Evolutionary conservation across 2,113 vertebrate species (phyloP).

Genomic region (Gasterosteus nipponicus): DNA sequence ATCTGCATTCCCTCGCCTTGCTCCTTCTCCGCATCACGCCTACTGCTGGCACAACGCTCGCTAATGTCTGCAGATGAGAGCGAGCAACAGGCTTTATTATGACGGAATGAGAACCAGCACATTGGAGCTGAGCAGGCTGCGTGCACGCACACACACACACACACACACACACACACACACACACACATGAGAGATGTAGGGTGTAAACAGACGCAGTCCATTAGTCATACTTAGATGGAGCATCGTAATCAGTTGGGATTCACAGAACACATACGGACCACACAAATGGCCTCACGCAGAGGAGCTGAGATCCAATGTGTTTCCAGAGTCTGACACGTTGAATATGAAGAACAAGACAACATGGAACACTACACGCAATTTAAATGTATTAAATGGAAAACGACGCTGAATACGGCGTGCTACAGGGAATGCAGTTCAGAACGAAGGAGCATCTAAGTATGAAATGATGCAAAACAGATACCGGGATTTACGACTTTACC

Average conservation of each 20-base stretch:
- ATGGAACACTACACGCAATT: neutral
- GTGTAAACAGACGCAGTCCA: slow-evolving; percentile 42
- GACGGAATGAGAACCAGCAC: slow-evolving; percentile 32
- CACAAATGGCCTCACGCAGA: neutral
- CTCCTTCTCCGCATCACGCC: slow-evolving; percentile 15
- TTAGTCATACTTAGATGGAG: slow-evolving; percentile 43
- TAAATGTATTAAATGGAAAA: neutral
- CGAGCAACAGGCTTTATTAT: slow-evolving; percentile 50
- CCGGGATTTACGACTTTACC: neutral
- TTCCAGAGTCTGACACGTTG: neutral
- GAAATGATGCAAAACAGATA: neutral
- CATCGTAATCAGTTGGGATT: slow-evolving; percentile 23
- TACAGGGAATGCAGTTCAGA: neutral
- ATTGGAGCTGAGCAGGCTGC: neutral
- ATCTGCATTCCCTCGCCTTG: slow-evolving; percentile 40
- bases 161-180: slow-evolving; percentile 7
- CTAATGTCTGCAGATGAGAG: slow-evolving; percentile 53
- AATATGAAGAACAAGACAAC: neutral
- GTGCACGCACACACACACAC: neutral
- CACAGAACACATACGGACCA: neutral
- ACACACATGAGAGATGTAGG: slow-evolving; percentile 8
- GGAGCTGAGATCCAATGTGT: neutral
- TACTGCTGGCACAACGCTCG: slow-evolving; percentile 1
- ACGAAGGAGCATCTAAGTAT: neutral
- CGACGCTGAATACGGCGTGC: neutral